Base-by-base conservation (phyloP, 1,140 invertebrate species). In the Gonatopus flavifemur region DNA sequence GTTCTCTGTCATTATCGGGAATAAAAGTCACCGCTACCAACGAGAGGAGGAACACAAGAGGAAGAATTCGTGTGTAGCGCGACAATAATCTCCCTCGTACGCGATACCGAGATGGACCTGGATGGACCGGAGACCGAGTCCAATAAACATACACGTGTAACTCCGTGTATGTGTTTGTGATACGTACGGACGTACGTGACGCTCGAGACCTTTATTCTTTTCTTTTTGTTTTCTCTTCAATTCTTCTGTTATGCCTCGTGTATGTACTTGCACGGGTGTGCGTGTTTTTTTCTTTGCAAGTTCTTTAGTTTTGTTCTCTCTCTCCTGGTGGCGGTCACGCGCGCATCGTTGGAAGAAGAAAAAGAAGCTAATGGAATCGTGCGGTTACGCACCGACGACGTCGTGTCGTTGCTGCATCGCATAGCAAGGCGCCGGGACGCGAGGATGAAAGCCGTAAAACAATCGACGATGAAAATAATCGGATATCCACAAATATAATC, bases 21-120 rank as follows among this genome's bases (percentile, higher is more conserved):
- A 78, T 76, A 78, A 78, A 76, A 78, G 74, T 78, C 76, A 78
- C 74, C 70, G 74, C 73, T 76, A 74, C 72, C 66, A 66, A 51
- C 31, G 35, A 33, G 18, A 10, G 19, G 9, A 8, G n/a, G 39
- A 20, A 44, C 35, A 57, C 46, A 48, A 64, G 49, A 65, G 59
- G n/a, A n/a, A n/a, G 64, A 71, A 72, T 72, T 73, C 65, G 55
- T 66, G 25, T 47, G 32, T 22, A 21, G 20, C 36, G 65, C 64
- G 67, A 66, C 71, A 72, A 77, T 74, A 77, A 74, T 75, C 70
- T 63, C 44, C 35, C 28, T 21, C 36, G 21, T 40, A 25, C 28
- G 49, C 15, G 21, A 21, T 43, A 42, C 38, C 25, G 33, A 43
- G n/a, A n/a, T n/a, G n/a, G n/a, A n/a, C n/a, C n/a, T n/a, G n/a